Base-by-base conservation (phyloP, 2,113 vertebrate species). In the Blennius ocellaris region DNA sequence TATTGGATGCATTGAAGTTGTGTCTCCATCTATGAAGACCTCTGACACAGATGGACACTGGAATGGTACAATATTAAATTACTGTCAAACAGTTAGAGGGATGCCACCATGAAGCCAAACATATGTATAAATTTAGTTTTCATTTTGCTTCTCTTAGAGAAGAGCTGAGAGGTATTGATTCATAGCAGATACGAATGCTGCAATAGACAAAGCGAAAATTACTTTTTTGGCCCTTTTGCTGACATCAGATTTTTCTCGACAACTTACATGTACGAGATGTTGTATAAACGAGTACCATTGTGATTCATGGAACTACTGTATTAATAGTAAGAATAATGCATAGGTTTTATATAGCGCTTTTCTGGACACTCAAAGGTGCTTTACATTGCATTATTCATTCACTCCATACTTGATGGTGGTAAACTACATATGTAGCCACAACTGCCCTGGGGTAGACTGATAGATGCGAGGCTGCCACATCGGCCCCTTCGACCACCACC, bases 271-370 rank as follows among this genome's bases (percentile, higher is more conserved):
- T 16, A 12, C 53, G 50, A 60, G 55, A 17, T 70, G 54, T 39
- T 51, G 16, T 44, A 14, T 16, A 7, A 52, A 38, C 14, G 43
- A n/a, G 37, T 56, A 56, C 56, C 48, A 66, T 8, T 37, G 50
- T 63, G 64, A 60, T 54, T 55, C 14, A 30, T 68, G 67, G 50
- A 47, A 15, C 59, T 45, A 9, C 39, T 7, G 0, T 43, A 55
- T 67, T 30, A 30, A 30, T 30, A 30, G 4, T 30, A 30, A 30
- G 2, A 30, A 30, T 30, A 30, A 30, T 30, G 21, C 21, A 30
- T 30, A 30, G 21, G 21, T 30, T 30, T 30, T 30, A 30, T 30
- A 30, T 30, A 30, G 21, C 21, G 21, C 21, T 30, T 30, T 30
- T 30, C 21, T 30, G 21, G 21, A 30, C 21, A 30, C 21, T 30